Base-by-base conservation (phyloP, 2,888 invertebrate genomes). In the Mesorhabditis sp. region DNA sequence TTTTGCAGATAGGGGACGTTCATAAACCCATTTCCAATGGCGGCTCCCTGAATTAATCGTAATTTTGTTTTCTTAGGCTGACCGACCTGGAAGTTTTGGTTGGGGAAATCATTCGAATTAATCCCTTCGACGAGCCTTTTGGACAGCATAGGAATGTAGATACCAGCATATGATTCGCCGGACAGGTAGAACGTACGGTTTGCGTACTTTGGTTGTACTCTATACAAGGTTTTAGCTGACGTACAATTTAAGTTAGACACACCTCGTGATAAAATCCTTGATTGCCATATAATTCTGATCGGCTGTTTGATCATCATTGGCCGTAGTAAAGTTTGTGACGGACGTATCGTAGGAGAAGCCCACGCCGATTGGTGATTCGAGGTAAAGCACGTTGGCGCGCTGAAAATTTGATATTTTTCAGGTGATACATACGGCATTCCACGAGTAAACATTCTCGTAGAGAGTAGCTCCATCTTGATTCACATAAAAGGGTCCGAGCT, bases 341-440 rank as follows among this genome's bases (percentile, higher is more conserved):
- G 65, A 68, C 0, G 73, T 80, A 65, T 75, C 73, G 71, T 82
- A 83, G 86, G 89, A 83, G 67, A 78, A 83, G 15, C 83, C 83
- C 45, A 81, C 81, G 43, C 83, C 83, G 67, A 83, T 80, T 43
- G 89, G 89, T 4, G 88, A 86, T 79, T 89, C 89, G 70, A 89
- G 70, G 73, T 86, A 88, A 62, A 89, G 74, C 70, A 89, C 87
- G 78, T 88, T 89, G 42, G 88, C 88, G 43, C 86, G 78, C 87
- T 88, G 68, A 58, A 80, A 73, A 58, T 42, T 13, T 41, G 6
- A 7, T 10, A 67, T n/a, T 50, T 67, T 50, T 50, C n/a, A 50
- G n/a, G 58, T 2, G 15, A 62, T 15, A 62, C 67, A 42, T 70
- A 84, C 84, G 71, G 77, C 80, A 74, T 86, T 86, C 86, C 86